Conservation (phyloP, 2,113 vertebrate genomes). For the Microcebus murinus region DNA sequence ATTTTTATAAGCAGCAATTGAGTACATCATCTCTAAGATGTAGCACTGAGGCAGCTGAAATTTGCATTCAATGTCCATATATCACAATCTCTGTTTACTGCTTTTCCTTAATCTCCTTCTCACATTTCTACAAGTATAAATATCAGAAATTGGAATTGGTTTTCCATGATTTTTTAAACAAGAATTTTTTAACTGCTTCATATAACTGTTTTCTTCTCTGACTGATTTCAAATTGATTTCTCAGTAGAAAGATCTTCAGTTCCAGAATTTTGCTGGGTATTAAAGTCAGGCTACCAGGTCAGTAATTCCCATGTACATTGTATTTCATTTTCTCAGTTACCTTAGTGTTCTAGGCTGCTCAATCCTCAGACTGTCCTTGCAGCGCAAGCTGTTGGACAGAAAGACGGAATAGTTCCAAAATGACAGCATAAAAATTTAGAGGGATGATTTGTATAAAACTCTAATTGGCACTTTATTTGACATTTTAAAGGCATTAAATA, state of each 20-base stretch:
- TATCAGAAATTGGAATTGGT: not conserved
- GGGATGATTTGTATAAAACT: conserved; percentile 13
- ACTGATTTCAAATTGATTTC: conserved; percentile 64
- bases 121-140: not conserved
- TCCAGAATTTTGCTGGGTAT: conserved; percentile 30
- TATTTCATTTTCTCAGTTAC: conserved; percentile 35
- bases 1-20: not conserved
- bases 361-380: not conserved
- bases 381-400: not conserved
- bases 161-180: conserved; percentile 28
- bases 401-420: not conserved
- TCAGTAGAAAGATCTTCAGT: conserved; percentile 38
- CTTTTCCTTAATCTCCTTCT: not conserved
- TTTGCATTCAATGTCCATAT: not conserved
- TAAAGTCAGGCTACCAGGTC: not conserved
- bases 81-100: not conserved
- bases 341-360: not conserved
- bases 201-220: not conserved
- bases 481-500: conserved; percentile 63
- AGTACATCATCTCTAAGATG: not conserved
- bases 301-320: not conserved
- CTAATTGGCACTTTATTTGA: conserved; percentile 58
- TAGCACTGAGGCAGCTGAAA: not conserved
- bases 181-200: not conserved
- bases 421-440: conserved; percentile 2